Percentiles rank a stretch among this genome's conserved stretches.
Evolutionary conservation across 2,113 vertebrate species (phyloP).

Genomic region (Megaceryle maxima): DNA sequence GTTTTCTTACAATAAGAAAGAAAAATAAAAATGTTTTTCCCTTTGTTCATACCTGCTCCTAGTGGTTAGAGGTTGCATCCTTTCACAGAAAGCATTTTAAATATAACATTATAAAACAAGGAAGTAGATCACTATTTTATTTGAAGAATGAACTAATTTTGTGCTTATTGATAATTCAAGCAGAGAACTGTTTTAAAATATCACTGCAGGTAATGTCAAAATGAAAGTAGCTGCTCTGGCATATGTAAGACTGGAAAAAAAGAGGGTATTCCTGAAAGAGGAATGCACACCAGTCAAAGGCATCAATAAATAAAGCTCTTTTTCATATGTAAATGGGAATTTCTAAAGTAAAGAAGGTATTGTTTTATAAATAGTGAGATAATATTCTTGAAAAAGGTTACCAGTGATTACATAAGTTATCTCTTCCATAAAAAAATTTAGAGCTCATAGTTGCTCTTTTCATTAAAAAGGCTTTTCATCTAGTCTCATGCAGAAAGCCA

Average conservation of each 20-base stretch:
- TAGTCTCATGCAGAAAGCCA: constrained; percentile 71
- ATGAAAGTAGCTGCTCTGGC: constrained; percentile 40
- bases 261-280: constrained; percentile 66
- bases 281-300: constrained; percentile 71
- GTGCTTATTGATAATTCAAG: background rate
- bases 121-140: background rate
- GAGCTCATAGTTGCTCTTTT: constrained; percentile 81
- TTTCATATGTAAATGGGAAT: constrained; percentile 83
- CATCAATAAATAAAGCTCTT: constrained; percentile 79
- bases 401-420: constrained; percentile 81
- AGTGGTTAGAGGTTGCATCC: background rate
- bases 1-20: background rate
- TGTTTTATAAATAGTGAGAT: constrained; percentile 85
- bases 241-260: constrained; percentile 59
- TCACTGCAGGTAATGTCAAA: constrained; percentile 36
- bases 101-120: background rate
- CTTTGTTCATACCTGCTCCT: background rate
- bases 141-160: background rate
- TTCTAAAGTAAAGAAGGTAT: constrained; percentile 78
- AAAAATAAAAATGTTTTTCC: background rate
- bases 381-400: constrained; percentile 86
- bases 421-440: constrained; percentile 80
- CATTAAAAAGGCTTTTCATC: constrained; percentile 79
- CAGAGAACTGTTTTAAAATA: background rate
- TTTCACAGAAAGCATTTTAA: background rate